Conservation (phyloP, 2,797 vertebrate species). For the Vespertilio murinus region DNA sequence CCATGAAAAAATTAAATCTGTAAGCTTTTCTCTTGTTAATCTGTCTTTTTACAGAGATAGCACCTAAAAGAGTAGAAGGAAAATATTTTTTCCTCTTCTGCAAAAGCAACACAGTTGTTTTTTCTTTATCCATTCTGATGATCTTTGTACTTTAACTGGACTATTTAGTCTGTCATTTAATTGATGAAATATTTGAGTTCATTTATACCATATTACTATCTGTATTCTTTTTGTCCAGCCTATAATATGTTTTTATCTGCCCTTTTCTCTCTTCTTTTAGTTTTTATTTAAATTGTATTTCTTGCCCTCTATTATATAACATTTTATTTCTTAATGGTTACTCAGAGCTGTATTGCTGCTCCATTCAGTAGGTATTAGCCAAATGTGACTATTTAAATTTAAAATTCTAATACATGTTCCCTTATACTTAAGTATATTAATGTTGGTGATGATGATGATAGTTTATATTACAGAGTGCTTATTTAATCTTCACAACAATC, state of each 20-base stretch:
- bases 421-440: background rate
- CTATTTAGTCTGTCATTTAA: background rate
- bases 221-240: background rate
- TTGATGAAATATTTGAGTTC: slow-evolving; percentile 16
- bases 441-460: background rate
- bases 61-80: background rate
- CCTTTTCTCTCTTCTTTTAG: background rate
- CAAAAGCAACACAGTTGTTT: background rate
- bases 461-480: background rate
- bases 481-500: slow-evolving; percentile 11
- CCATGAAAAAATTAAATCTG: background rate
- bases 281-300: slow-evolving; percentile 22
- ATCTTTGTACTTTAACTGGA: background rate
- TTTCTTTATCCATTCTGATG: background rate
- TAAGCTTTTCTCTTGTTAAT: slow-evolving; percentile 7
- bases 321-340: slow-evolving; percentile 14
- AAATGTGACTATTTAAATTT: background rate
- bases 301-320: background rate
- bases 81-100: background rate
- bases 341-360: background rate
- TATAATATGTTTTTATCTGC: background rate
- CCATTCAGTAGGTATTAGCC: background rate
- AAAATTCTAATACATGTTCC: slow-evolving; percentile 31
- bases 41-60: background rate
- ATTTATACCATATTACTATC: background rate